A percentile compares a stretch with the other conserved stretches of the same genome.
phyloP scores from a whole-genome alignment of 92 coral and sea anemone genomes.

The Hydrozoanthus gracilis region DNA sequence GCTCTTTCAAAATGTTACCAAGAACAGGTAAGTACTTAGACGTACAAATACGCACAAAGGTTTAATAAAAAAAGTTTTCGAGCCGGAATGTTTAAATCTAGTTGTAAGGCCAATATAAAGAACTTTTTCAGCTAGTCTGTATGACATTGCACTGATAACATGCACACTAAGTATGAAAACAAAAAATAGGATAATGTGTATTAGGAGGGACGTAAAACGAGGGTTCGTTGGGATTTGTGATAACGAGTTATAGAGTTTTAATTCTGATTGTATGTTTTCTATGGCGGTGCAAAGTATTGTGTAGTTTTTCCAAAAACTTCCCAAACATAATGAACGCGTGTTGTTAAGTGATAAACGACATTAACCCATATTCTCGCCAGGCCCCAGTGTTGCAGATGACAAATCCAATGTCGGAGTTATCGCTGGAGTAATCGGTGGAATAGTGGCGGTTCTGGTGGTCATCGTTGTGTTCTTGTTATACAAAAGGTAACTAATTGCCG shows the following conservation, averaged over 20 bases:
- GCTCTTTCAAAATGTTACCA: constrained; percentile 54
- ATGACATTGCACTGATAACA: too few species aligned
- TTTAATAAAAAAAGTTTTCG: not conserved
- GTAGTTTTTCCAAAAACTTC: not conserved
- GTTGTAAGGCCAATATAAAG: too few species aligned
- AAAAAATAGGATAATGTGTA: too few species aligned
- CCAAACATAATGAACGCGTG: not conserved
- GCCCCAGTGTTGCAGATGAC: not conserved
- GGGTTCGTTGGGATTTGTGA: too few species aligned
- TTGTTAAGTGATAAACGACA: not conserved
- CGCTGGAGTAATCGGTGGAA: constrained; percentile 79
- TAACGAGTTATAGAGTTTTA: too few species aligned
- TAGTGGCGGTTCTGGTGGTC: constrained; percentile 66
- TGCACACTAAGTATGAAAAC: too few species aligned
- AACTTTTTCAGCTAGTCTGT: too few species aligned
- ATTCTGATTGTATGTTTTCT: too few species aligned
- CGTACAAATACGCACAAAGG: not conserved
- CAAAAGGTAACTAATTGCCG: constrained; percentile 57
- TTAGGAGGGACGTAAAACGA: too few species aligned
- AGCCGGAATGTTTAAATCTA: not conserved
- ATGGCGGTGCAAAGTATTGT: not conserved
- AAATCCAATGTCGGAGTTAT: constrained; percentile 59
- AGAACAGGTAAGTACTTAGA: constrained; percentile 62
- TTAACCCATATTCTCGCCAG: not conserved
- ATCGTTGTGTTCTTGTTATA: constrained; percentile 70